These are phyloP conservation scores for Spea hammondii DNA, from an alignment of 2,797 vertebrate genomes.

Conservation along the genomic window DNA sequence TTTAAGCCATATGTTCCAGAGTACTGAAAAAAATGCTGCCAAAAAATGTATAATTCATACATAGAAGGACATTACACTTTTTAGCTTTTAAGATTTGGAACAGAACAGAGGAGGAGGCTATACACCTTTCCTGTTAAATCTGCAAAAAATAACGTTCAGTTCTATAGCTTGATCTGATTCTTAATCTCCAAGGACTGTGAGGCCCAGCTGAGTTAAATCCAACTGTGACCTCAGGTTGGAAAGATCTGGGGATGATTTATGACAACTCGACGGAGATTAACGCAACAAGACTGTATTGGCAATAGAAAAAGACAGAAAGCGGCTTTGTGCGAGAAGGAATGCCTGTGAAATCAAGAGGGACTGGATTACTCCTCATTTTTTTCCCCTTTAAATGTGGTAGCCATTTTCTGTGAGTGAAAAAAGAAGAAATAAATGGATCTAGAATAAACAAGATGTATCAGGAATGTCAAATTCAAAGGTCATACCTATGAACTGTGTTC, in stretches of 20 bases:
- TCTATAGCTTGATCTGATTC: not conserved
- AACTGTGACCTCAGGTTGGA: conserved; percentile 13
- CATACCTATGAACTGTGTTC: not conserved
- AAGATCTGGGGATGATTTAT: conserved; percentile 12
- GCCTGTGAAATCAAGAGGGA: conserved; percentile 5
- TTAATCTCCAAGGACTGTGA: not conserved
- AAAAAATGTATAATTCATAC: too few relatives aligned
- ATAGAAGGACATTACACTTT: too few relatives aligned
- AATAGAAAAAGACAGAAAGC: conserved; percentile 6
- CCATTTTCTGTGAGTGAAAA: not conserved
- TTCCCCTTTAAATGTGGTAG: conserved; percentile 9
- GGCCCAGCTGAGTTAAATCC: conserved; percentile 11
- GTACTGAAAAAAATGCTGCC: too few relatives aligned
- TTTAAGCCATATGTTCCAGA: too few relatives aligned
- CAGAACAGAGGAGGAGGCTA: not conserved
- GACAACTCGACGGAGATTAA: conserved; percentile 4
- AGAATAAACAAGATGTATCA: conserved; percentile 7
- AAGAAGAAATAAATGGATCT: not conserved
- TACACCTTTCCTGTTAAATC: not conserved
- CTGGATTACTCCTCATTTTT: not conserved
- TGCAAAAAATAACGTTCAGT: not conserved
- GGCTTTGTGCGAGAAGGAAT: conserved; percentile 10
- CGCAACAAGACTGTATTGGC: not conserved
- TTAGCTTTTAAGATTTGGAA: not conserved
- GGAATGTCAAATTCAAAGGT: not conserved